A percentile compares a stretch with the other conserved stretches of the same genome.
Conservation (phyloP, 2,888 invertebrate species). For the Drosophila meridiana region DNA sequence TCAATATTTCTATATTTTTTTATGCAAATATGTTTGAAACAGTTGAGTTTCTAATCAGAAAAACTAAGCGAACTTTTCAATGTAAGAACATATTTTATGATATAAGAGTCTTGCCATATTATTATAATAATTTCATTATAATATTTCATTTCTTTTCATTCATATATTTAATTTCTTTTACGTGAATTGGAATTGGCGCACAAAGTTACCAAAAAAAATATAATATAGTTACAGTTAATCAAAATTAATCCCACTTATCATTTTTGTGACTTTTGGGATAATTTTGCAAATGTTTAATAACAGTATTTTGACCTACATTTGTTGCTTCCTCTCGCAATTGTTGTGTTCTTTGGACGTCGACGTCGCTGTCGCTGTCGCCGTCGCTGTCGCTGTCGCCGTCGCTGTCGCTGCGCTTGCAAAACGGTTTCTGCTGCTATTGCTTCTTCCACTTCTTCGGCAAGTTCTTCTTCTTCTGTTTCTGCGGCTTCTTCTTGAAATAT, state of each 20-base stretch:
- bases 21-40: no score
- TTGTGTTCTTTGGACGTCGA: slow-evolving; percentile 2
- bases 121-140: no score
- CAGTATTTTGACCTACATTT: slow-evolving; percentile 56
- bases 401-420: slow-evolving; percentile 51
- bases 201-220: slow-evolving; percentile 1
- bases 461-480: slow-evolving; percentile 1
- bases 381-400: slow-evolving; percentile 26
- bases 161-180: not conserved
- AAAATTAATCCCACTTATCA: not conserved
- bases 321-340: slow-evolving; percentile 26
- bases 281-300: slow-evolving; percentile 31
- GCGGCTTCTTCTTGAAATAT: slow-evolving; percentile 24
- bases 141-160: no score
- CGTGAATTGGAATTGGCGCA: slow-evolving; percentile 21
- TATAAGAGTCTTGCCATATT: no score
- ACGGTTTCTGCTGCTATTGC: slow-evolving; percentile 11
- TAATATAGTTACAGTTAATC: not conserved
- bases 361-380: slow-evolving; percentile 25
- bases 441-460: slow-evolving; percentile 3
- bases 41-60: no score
- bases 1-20: no score
- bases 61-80: no score
- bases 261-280: not conserved
- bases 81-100: no score